Percentiles rank a stretch among this genome's conserved stretches.
Evolutionary conservation across 2,113 vertebrate species (phyloP).

Genomic region (Lethenteron reissneri): DNA sequence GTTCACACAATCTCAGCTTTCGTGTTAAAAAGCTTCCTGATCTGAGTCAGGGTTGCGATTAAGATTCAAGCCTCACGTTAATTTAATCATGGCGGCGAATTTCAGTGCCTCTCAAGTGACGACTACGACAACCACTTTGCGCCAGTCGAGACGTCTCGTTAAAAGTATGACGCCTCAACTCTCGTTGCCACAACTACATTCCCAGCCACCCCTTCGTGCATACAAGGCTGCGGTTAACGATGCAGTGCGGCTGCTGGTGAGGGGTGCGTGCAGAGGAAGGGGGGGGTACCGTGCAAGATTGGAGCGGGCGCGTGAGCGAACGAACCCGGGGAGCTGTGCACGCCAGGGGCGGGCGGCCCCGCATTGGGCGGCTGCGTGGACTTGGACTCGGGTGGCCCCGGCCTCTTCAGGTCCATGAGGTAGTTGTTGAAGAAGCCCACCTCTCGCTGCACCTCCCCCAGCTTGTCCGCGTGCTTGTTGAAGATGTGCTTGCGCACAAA

Average conservation of each 20-base stretch:
- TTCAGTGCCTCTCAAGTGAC: too few relatives aligned
- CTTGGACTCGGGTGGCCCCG: constrained; percentile 53
- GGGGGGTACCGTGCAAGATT: neutral
- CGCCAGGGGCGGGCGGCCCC: constrained; percentile 17
- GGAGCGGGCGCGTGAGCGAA: neutral
- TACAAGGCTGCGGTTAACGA: neutral
- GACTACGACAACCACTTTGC: too few relatives aligned
- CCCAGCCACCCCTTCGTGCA: too few relatives aligned
- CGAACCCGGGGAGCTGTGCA: neutral
- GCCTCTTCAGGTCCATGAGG: constrained; percentile 61
- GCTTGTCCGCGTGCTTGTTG: constrained; percentile 71
- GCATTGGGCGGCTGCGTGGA: constrained; percentile 35
- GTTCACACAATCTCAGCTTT: too few relatives aligned
- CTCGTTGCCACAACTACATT: too few relatives aligned
- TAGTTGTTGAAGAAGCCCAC: constrained; percentile 71
- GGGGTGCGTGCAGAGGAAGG: neutral
- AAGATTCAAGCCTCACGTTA: too few relatives aligned
- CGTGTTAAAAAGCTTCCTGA: too few relatives aligned
- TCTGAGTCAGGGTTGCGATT: too few relatives aligned
- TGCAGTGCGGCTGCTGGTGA: neutral
- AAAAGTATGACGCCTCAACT: too few relatives aligned
- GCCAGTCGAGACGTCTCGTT: too few relatives aligned
- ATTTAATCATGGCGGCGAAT: too few relatives aligned
- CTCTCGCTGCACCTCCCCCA: constrained; percentile 73
- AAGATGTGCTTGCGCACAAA: constrained; percentile 78